Percentiles rank a stretch among this genome's conserved stretches.
Evolutionary conservation across 1,140 invertebrate genomes (phyloP).

Genomic region (Ylistrum balloti): DNA sequence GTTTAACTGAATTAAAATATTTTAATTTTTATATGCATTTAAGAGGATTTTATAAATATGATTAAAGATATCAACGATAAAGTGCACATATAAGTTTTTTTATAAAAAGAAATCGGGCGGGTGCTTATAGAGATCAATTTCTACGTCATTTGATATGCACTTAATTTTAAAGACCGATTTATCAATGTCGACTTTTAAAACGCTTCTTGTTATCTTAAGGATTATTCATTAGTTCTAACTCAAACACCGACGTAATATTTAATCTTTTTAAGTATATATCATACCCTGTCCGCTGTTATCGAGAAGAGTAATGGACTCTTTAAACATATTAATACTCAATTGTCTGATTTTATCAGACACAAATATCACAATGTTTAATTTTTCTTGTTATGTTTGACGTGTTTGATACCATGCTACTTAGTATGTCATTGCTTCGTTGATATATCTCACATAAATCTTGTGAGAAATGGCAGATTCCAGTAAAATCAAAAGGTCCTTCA

Average conservation of each 20-base stretch:
- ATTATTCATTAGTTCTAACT: constrained; percentile 3
- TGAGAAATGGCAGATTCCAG: neutral
- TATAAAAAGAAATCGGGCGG: neutral
- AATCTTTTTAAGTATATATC: neutral
- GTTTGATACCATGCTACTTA: neutral
- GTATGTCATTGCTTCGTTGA: neutral
- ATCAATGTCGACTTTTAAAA: neutral
- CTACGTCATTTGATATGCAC: constrained; percentile 17
- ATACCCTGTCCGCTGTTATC: neutral
- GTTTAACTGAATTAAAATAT: too few relatives aligned
- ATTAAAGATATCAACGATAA: neutral
- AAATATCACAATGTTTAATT: neutral
- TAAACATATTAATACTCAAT: neutral
- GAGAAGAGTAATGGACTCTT: neutral
- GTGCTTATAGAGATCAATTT: neutral
- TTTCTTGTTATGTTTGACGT: neutral
- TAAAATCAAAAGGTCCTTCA: neutral
- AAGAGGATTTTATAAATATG: too few relatives aligned
- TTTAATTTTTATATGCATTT: too few relatives aligned
- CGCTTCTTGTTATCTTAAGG: neutral
- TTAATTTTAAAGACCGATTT: neutral
- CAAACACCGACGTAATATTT: constrained; percentile 28
- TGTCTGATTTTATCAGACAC: neutral
- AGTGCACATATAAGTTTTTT: neutral
- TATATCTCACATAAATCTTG: neutral